Base-by-base conservation (phyloP, 2,888 invertebrate species). In the Drosophila ezoana region DNA sequence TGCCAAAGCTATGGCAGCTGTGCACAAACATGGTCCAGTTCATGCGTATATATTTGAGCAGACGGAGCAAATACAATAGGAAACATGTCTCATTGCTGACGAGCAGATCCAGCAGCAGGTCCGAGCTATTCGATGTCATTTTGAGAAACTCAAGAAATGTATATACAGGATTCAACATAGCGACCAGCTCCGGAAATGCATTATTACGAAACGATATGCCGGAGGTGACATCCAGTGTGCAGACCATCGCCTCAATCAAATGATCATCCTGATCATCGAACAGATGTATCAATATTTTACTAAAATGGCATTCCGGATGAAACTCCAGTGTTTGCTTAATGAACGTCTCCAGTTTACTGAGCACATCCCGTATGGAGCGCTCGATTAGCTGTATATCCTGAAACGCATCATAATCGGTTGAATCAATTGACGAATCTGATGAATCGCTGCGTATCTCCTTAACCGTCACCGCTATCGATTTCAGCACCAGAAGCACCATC, bases 61-160 rank as follows among this genome's bases (percentile, higher is more conserved):
- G 96, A 86, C 97, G 93, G 72, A 97, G 93, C 81, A 98, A 93
- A 92, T 98, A 98, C 38, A 97, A 92, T 58, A 98, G 93, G 90
- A 98, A 98, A 91, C 97, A 97, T 2, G 98, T 98, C 92, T 98
- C 97, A 87, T 97, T 97, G 90, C 97, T 97, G 14, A 97, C 96
- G 74, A 98, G 94, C 89, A 97, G 95, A 92, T 98, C 97, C 14
- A 98, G 92, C 44, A 98, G 92, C 1, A 97, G 95, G 90, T 96
- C 96, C 6, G 95, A 95, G 90, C 97, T 96, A 85, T 96, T 95
- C 44, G 96, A 95, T 11, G 97, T 96, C 59, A 97, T 95, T 84
- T 95, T 95, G 32, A 97, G 93, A 91, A 98, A 97, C 90, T 97
- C 96, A 69, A 97, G 94, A 87, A 97, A 97, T n/a, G 97, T 97